Base-by-base conservation (phyloP, 2,888 invertebrate species). In the Neoascia interrupta region DNA sequence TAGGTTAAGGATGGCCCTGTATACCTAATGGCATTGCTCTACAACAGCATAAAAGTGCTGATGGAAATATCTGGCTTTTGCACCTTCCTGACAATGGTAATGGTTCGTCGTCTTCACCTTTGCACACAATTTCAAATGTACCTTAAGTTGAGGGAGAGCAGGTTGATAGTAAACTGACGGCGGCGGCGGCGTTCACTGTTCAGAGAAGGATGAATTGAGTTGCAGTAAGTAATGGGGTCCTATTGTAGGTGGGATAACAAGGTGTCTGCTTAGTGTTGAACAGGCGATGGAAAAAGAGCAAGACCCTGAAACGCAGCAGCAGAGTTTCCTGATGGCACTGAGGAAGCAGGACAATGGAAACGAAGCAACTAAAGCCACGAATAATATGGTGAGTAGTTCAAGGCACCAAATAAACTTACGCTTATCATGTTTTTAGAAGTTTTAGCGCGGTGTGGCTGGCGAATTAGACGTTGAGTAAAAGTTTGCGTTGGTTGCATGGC, bases 61-160 rank as follows among this genome's bases (percentile, higher is more conserved):
- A 75, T 75, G 63, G 43, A 70, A 76, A 43, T 58, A 64, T 76
- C 64, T 76, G 58, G 53, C 75, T 64, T 76, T 76, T 70, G 70
- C 63, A 76, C 75, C 70, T 76, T 63, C 26, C 64, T 58, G 41
- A 56, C 70, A 63, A 63, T 39, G 37, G 63, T 51, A 64, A 58
- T 76, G 70, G 43, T 28, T 53, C 37, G 19, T 49, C 31, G n/a
- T n/a, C 10, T 34, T 47, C 45, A 45, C 41, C 43, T 45, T 31
- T 56, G 23, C 56, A 58, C 31, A 34, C 26, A 49, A 23, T 36
- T 39, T 18, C 1, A 11, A 23, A 31, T 31, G 31, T 39, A 18
- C 8, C 13, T 64, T 53, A 37, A 39, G n/a, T n/a, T n/a, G n/a
- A n/a, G n/a, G n/a, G n/a, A 16, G 39, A 51, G 28, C 19, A 36